phyloP scores from a whole-genome alignment of 1,140 invertebrate genomes.

The Portunus trituberculatus region DNA sequence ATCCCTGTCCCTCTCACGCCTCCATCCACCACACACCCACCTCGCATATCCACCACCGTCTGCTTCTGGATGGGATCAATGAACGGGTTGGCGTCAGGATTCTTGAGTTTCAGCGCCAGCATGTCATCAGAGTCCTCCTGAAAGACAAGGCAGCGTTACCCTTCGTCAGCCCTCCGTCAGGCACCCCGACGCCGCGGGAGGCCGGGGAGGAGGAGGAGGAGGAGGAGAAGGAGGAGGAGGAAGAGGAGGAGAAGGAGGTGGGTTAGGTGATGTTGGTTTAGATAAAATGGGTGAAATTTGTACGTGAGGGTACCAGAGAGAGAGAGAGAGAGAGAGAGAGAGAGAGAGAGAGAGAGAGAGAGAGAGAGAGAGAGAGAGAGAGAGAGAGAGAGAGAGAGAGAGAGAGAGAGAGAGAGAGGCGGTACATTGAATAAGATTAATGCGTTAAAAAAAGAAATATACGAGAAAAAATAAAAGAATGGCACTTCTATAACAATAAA shows the following conservation, averaged over 20 bases:
- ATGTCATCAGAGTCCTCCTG: slow-evolving; percentile 90
- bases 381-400: background rate
- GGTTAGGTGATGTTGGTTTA: background rate
- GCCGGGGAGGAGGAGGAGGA: background rate
- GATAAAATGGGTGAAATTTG: background rate
- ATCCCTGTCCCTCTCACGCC: no score
- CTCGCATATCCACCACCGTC: slow-evolving; percentile 96
- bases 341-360: background rate
- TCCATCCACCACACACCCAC: slow-evolving; percentile 81
- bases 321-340: background rate
- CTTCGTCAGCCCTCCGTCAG: background rate
- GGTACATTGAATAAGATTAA: no score
- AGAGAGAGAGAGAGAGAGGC: background rate
- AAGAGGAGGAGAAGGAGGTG: background rate
- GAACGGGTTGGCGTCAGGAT: slow-evolving; percentile 92
- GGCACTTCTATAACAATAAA: no score
- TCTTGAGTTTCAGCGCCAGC: slow-evolving; percentile 89
- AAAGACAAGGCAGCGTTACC: slow-evolving; percentile 35
- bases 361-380: background rate
- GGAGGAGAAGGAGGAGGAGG: background rate
- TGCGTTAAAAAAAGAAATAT: no score
- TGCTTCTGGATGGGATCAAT: slow-evolving; percentile 92
- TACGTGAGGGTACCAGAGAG: background rate
- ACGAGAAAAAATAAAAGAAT: no score
- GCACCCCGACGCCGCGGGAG: background rate